A percentile compares a stretch with the other conserved stretches of the same genome.
phyloP scores from a whole-genome alignment of 2,888 invertebrate genomes.

The Exocentrus adspersus region DNA sequence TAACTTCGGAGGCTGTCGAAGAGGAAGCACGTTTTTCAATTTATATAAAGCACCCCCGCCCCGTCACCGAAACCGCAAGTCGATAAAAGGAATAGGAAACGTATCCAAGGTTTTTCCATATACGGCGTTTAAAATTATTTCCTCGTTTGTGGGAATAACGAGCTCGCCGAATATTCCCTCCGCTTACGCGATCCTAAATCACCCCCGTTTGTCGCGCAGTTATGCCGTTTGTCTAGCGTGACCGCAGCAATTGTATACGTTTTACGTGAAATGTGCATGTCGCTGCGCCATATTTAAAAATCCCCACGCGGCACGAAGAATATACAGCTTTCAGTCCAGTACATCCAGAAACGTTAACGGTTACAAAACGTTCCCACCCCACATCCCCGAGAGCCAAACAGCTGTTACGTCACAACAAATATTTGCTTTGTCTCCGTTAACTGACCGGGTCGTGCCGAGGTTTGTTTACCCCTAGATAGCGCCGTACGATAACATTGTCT shows the following conservation, averaged over 20 bases:
- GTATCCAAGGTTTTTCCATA: no score
- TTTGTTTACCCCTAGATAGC: slow-evolving; percentile 17
- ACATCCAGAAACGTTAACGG: no score
- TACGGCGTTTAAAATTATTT: no score
- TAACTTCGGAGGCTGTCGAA: no score
- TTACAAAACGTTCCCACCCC: no score
- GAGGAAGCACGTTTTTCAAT: no score
- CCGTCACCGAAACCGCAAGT: no score
- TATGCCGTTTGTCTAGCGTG: slow-evolving; percentile 20
- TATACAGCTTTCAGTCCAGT: no score
- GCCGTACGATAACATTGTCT: slow-evolving; percentile 20
- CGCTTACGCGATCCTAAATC: slow-evolving; percentile 5
- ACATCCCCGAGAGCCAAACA: slow-evolving; percentile 21
- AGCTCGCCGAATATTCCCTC: slow-evolving; percentile 12
- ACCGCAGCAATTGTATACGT: slow-evolving; percentile 20
- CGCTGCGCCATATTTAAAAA: slow-evolving; percentile 17
- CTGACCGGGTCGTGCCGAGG: slow-evolving; percentile 8
- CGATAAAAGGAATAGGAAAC: no score
- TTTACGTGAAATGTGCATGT: slow-evolving; percentile 20
- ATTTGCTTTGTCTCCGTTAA: slow-evolving; percentile 28
- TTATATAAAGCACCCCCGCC: no score
- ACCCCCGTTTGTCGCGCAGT: slow-evolving; percentile 12
- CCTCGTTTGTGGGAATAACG: no score
- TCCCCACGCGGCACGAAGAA: no score
- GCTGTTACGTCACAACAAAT: slow-evolving; percentile 13